Base-by-base conservation (phyloP, 2,113 vertebrate genomes). In the Panthera tigris region DNA sequence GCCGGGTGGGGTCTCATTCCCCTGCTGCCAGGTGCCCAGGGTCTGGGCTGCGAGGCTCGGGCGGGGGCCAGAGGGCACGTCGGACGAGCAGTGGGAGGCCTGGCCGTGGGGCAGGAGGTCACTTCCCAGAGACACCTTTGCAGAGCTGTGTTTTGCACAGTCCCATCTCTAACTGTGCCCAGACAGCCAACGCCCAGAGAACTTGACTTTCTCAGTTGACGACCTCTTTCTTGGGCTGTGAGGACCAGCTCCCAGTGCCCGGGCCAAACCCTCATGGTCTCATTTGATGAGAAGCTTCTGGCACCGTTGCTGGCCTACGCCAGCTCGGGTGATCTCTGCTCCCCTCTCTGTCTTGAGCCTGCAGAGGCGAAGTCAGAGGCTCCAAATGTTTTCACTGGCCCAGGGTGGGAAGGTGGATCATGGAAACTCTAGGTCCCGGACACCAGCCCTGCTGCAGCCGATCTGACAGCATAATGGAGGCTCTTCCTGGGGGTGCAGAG, bases 261-360 rank as follows among this genome's bases (percentile, higher is more conserved):
- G 52, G 93, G 89, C 29, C 95, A 81, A 91, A 93, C 29, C 79
- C 82, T 78, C 89, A 96, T 66, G 74, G 94, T 94, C 95, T 95
- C 79, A 92, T 97, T 98, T 97, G 97, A 97, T 97, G 97, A 93
- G 23, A 45, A 66, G 50, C 65, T 74, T 95, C 92, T 36, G 90
- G 88, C 83, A 80, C 93, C 94, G 89, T 61, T 18, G 73, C 88
- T 50, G 94, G 96, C 96, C 91, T 55, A 29, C 25, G 41, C 63
- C 21, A 9, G 85, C n/a, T 73, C n/a, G 96, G 78, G 85, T 96
- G 94, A 96, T 82, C 78, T 97, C 89, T 91, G 94, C 73, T 91
- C 1, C 81, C 91, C 92, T 81, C 93, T 96, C 93, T 94, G 45
- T 9, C 94, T 97, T 45, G 80, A 0, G 14, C 68, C 57, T 89